These are phyloP conservation scores for Atlantisia rogersi DNA, from an alignment of 2,113 vertebrate species.

Conservation along the genomic window DNA sequence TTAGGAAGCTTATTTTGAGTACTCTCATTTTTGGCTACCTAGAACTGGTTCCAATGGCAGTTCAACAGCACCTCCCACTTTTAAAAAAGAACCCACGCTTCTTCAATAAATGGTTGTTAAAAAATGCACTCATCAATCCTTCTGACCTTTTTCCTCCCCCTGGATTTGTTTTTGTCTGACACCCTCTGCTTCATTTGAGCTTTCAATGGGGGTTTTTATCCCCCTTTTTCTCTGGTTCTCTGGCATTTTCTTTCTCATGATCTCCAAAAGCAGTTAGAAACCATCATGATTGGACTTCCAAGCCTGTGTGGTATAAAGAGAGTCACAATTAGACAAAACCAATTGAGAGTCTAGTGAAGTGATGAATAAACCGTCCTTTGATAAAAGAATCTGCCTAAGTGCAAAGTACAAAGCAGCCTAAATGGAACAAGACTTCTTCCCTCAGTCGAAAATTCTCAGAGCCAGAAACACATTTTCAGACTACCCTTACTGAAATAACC, in stretches of 20 bases:
- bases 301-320: not conserved
- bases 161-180: not conserved
- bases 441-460: not conserved
- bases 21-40: not conserved
- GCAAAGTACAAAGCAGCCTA: not conserved
- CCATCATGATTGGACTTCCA: not conserved
- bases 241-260: not conserved
- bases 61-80: not conserved
- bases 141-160: not conserved
- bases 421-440: not conserved
- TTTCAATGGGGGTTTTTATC: not conserved
- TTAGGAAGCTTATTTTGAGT: not conserved
- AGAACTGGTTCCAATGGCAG: not conserved
- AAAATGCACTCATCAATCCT: not conserved
- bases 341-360: not conserved
- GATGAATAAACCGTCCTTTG: not conserved
- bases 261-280: not conserved
- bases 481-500: not conserved
- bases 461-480: not conserved
- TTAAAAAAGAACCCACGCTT: not conserved
- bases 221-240: not conserved
- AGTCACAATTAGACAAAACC: slow-evolving; percentile 29
- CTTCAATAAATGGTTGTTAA: not conserved
- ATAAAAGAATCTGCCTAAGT: not conserved
- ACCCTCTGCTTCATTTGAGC: not conserved